A percentile compares a stretch with the other conserved stretches of the same genome.
Evolutionary conservation across 2,888 invertebrate genomes (phyloP).

Genomic region (Sinohyriopsis cumingii): DNA sequence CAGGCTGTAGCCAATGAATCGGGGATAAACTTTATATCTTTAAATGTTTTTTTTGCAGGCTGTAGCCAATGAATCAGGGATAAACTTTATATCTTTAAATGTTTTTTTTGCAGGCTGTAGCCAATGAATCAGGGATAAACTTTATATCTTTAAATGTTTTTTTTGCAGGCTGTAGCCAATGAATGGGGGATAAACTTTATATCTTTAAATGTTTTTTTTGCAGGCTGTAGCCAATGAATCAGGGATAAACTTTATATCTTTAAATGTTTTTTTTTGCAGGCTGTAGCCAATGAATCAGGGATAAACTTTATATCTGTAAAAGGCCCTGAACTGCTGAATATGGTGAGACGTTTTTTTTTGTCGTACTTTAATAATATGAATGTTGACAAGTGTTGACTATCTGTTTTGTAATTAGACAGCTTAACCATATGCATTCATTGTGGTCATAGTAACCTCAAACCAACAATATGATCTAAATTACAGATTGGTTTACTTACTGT

Average conservation of each 20-base stretch:
- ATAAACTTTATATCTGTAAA: slow-evolving; percentile 99
- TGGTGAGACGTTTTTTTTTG: slow-evolving; percentile 78
- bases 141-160: neutral
- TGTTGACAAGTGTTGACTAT: too few relatives aligned
- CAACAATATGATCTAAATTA: too few relatives aligned
- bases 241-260: too few relatives aligned
- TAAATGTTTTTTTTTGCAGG: slow-evolving; percentile 72
- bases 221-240: too few relatives aligned
- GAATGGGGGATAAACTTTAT: slow-evolving; percentile 99
- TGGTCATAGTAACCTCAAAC: too few relatives aligned
- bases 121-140: too few relatives aligned
- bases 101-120: slow-evolving; percentile 68
- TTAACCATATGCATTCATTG: too few relatives aligned
- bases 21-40: slow-evolving; percentile 96
- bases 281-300: slow-evolving; percentile 98
- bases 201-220: slow-evolving; percentile 85
- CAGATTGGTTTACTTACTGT: too few relatives aligned
- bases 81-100: slow-evolving; percentile 98
- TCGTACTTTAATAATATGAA: too few relatives aligned
- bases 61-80: slow-evolving; percentile 97
- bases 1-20: slow-evolving; percentile 97
- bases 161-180: slow-evolving; percentile 88
- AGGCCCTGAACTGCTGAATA: slow-evolving; percentile 97
- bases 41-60: slow-evolving; percentile 75
- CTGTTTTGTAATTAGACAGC: too few relatives aligned